Conservation (phyloP, 1,140 invertebrate genomes). For the Prorops nasuta region DNA sequence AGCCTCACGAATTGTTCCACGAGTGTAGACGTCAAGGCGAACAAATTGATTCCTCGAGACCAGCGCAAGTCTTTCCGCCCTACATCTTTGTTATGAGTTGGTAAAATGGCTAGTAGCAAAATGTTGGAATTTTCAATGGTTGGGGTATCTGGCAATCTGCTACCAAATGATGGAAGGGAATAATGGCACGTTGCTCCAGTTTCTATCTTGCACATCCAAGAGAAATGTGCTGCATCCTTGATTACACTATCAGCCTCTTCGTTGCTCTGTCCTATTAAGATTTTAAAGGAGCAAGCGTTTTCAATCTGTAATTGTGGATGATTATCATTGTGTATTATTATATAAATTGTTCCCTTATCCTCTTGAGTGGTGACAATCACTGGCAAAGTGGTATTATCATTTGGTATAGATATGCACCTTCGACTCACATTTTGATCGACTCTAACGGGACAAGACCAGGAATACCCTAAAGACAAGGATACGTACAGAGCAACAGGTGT, state of each 20-base stretch:
- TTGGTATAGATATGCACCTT: conserved; percentile 48
- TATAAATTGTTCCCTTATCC: conserved; percentile 59
- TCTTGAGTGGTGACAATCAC: conserved; percentile 58
- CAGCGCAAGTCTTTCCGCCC: conserved; percentile 33
- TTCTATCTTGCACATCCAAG: conserved; percentile 47
- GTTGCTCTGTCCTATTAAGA: conserved; percentile 45
- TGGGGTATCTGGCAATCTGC: conserved; percentile 42
- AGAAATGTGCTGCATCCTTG: conserved; percentile 43
- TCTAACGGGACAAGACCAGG: conserved; percentile 59
- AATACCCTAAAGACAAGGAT: conserved; percentile 44
- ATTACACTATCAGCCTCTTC: conserved; percentile 29
- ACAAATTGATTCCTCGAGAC: conserved; percentile 43
- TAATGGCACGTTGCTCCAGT: conserved; percentile 40
- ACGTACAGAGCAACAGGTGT: conserved; percentile 44
- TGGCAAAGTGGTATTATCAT: conserved; percentile 44
- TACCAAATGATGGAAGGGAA: conserved; percentile 42
- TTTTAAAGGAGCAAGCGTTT: conserved; percentile 53
- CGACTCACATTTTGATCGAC: conserved; percentile 55
- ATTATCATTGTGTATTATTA: conserved; percentile 61
- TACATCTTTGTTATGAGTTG: conserved; percentile 17
- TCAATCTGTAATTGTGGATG: conserved; percentile 61
- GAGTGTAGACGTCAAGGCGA: conserved; percentile 22
- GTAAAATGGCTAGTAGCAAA: conserved; percentile 35
- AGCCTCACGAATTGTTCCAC: conserved; percentile 68
- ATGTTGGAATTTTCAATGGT: conserved; percentile 19